phyloP scores from a whole-genome alignment of 1,140 invertebrate genomes.

The Drosophila subpulchrella region DNA sequence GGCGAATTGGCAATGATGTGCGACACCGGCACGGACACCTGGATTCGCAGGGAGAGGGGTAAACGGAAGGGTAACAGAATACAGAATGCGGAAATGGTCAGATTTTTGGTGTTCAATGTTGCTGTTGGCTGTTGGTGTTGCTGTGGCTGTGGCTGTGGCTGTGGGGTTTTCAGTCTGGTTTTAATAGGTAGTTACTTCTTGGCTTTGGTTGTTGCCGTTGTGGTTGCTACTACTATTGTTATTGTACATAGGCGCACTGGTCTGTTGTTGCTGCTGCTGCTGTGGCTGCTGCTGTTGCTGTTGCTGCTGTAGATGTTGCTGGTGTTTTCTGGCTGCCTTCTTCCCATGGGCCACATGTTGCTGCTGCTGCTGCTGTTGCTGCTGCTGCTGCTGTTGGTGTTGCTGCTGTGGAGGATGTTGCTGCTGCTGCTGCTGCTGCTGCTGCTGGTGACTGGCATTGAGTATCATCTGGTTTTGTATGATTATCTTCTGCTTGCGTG shows the following conservation, averaged over 20 bases:
- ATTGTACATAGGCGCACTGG: constrained; percentile 70
- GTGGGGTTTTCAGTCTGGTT: constrained; percentile 46
- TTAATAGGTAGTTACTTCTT: constrained; percentile 82
- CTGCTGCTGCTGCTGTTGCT: constrained; percentile 54
- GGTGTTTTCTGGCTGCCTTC: constrained; percentile 53
- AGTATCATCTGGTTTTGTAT: constrained; percentile 84
- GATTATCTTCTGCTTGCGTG: constrained; percentile 81
- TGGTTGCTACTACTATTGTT: constrained; percentile 64
- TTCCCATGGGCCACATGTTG: constrained; percentile 39
- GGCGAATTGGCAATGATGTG: constrained; percentile 83
- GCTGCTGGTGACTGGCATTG: constrained; percentile 75
- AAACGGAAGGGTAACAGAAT: constrained; percentile 63
- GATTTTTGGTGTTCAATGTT: constrained; percentile 51
- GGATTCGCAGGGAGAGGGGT: constrained; percentile 45
- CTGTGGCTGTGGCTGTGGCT: constrained; percentile 42
- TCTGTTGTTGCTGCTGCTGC: constrained; percentile 53
- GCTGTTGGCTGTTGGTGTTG: constrained; percentile 57
- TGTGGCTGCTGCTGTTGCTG: constrained; percentile 57
- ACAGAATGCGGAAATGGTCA: constrained; percentile 41
- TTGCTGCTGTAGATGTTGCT: constrained; percentile 62
- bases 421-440: constrained; percentile 70
- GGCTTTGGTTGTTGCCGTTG: constrained; percentile 60
- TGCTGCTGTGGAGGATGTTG: constrained; percentile 61
- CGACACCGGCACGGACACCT: constrained; percentile 77
- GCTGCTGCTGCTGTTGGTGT: constrained; percentile 55